Base-by-base conservation (phyloP, 2,113 vertebrate genomes). In the Martes martes region DNA sequence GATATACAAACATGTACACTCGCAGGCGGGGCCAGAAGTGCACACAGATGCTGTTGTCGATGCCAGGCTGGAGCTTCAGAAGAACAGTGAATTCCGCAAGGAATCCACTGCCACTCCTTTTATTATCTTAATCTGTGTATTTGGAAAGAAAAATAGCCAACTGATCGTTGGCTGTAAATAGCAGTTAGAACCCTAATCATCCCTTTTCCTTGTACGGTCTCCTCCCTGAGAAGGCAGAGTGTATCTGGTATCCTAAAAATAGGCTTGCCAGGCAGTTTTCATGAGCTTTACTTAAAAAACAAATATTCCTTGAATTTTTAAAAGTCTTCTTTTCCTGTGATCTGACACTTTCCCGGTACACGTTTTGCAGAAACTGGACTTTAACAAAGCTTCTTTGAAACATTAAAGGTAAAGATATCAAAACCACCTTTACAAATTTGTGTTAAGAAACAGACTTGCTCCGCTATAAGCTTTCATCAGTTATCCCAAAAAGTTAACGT, bases 1-100 rank as follows among this genome's bases (percentile, higher is more conserved):
- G 98, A 94, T 97, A 96, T 97, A 98, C 98, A 99, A 98, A 98
- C 98, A 98, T 5, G 82, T 93, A 93, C 52, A 95, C 97, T 97
- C 39, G 85, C 95, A 39, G 16, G 94, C 97, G 97, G 97, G 97
- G 88, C 94, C 91, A 89, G 83, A 31, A 24, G 80, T 95, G 15
- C 80, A 55, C 94, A 36, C 91, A 80, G 63, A 86, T 93, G 96
- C 97, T 88, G 84, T 4, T 52, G 97, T 4, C 42, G 97, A 93
- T 89, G 95, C 93, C 95, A 88, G 95, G 94, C 67, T 59, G 65
- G 65, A 95, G 88, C 95, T 92, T 80, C 85, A 93, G 94, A 95
- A 86, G 90, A 97, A 98, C 81, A 88, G 97, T 97, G 97, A 94
- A 97, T 98, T 98, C 96, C 96, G 96, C 96, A 85, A 59, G 82